Evolutionary conservation across 2,113 vertebrate species (phyloP).

Genomic region (Cyprinodon variegatus): DNA sequence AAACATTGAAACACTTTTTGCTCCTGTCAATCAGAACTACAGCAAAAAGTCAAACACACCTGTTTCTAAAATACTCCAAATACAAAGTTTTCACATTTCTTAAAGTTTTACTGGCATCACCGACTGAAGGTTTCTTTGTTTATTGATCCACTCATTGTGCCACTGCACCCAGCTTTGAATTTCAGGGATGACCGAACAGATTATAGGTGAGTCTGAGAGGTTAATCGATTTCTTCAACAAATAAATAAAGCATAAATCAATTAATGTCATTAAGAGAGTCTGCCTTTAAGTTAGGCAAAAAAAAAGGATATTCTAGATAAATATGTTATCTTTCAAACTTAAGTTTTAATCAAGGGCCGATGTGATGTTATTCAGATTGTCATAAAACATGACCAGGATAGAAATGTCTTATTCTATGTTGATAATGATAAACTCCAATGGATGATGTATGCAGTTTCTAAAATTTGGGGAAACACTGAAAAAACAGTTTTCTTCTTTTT

Average conservation of each 20-base stretch:
- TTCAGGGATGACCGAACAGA: not conserved
- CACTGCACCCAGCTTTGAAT: not conserved
- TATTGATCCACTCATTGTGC: conserved; percentile 29
- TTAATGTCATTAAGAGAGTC: not conserved
- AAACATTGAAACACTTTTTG: conserved; percentile 22
- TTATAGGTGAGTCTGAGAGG: conserved; percentile 6
- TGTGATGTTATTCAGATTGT: not conserved
- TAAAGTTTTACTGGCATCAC: conserved; percentile 22
- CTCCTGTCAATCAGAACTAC: conserved; percentile 25
- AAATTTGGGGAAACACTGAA: too few species aligned
- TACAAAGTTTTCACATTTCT: conserved; percentile 35
- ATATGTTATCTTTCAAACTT: not conserved
- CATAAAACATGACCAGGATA: not conserved
- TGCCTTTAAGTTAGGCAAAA: not conserved
- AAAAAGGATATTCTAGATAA: not conserved
- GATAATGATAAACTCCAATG: not conserved
- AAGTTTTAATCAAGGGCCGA: not conserved
- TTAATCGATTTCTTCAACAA: not conserved
- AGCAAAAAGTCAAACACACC: conserved; percentile 46
- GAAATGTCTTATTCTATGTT: too few species aligned
- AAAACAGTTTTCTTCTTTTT: not conserved
- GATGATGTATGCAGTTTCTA: too few species aligned
- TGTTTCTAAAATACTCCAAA: conserved; percentile 64
- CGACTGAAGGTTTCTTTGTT: conserved; percentile 32
- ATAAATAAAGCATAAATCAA: not conserved